Evolutionary conservation across 2,797 vertebrate species (phyloP).

Genomic region (Sarcoramphus papa): DNA sequence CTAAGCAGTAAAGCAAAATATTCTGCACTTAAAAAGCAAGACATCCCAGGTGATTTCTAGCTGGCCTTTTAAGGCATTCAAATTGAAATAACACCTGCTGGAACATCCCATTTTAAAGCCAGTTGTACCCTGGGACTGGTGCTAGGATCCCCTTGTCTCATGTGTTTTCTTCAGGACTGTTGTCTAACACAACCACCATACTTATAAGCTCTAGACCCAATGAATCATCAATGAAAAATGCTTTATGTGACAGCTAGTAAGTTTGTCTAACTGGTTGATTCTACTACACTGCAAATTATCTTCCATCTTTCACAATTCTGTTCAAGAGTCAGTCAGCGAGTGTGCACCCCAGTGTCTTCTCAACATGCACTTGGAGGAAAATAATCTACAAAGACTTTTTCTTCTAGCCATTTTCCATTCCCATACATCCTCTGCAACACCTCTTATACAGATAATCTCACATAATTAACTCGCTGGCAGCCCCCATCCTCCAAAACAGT

Average conservation of each 20-base stretch:
- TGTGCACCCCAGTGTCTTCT: not conserved
- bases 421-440: not conserved
- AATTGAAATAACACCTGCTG: not conserved
- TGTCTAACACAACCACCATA: not conserved
- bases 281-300: not conserved
- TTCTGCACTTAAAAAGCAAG: not conserved
- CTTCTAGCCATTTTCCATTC: not conserved
- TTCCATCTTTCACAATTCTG: not conserved
- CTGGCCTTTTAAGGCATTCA: not conserved
- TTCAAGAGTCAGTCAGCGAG: not conserved
- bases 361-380: not conserved
- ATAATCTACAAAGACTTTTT: not conserved
- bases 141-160: not conserved
- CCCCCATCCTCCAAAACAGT: not conserved
- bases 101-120: not conserved
- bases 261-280: not conserved
- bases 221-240: not conserved
- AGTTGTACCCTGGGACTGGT: not conserved
- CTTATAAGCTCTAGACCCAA: not conserved
- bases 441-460: not conserved
- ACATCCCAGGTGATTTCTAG: not conserved
- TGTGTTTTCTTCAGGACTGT: not conserved
- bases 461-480: not conserved
- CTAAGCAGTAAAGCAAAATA: not conserved
- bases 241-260: not conserved